Conservation (phyloP, 30 jellyfish, hydroid and myxozoan species). For the Turritopsis dohrnii region DNA sequence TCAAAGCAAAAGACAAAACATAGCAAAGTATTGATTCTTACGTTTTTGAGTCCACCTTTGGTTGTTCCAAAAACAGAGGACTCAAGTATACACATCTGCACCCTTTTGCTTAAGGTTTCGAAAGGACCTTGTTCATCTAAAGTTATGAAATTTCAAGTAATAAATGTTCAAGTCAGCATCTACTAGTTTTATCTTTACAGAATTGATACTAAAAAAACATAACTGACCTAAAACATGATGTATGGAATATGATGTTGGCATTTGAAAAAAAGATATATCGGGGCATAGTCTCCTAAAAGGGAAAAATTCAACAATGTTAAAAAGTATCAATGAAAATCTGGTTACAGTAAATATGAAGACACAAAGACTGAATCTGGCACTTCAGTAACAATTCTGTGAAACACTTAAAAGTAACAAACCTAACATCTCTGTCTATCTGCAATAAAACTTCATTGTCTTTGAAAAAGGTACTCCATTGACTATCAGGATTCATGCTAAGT, state of each 20-base stretch:
- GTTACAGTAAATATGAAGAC: too few species aligned
- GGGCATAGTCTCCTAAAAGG: conserved; percentile 85
- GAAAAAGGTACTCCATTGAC: conserved; percentile 92
- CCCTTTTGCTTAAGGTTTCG: conserved; percentile 89
- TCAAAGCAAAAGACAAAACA: background rate
- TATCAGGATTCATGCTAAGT: conserved; percentile 60
- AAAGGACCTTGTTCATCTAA: conserved; percentile 40
- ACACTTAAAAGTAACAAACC: too few species aligned
- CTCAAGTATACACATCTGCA: conserved; percentile 66
- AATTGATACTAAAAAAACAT: background rate
- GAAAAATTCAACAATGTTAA: too few species aligned
- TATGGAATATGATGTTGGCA: conserved; percentile 77
- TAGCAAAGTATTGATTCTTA: conserved; percentile 18
- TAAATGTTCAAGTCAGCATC: background rate
- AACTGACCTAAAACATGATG: conserved; percentile 64
- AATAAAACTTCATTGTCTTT: conserved; percentile 88
- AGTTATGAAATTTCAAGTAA: too few species aligned
- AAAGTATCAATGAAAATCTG: too few species aligned
- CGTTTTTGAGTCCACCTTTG: conserved; percentile 80
- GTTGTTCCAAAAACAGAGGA: conserved; percentile 85
- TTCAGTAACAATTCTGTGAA: too few species aligned
- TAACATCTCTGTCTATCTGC: conserved; percentile 92
- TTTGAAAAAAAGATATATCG: conserved; percentile 92
- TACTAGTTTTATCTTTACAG: background rate
- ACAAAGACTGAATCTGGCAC: too few species aligned